Evolutionary conservation across 1,140 invertebrate species (phyloP), one percentile per base, ranked within the genome.

Genomic region (Coboldia fuscipes): DNA sequence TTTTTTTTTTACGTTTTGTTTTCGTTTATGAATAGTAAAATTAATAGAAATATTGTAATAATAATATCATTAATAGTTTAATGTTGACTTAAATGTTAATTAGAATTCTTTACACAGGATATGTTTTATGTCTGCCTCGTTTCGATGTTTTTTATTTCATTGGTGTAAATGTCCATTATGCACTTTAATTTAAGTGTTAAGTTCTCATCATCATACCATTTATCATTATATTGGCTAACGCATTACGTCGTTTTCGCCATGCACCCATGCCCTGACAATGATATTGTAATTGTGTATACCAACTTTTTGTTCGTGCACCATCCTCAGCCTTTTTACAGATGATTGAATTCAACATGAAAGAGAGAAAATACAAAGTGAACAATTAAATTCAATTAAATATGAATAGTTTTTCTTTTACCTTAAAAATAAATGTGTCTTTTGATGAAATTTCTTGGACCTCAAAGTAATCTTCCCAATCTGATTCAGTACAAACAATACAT

Each of bases 171-270:
- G n/a, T n/a, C n/a, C n/a, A n/a, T n/a, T n/a, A n/a, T n/a, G n/a
- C n/a, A n/a, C n/a, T n/a, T n/a, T n/a, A n/a, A n/a, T n/a, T n/a
- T n/a, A n/a, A n/a, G n/a, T n/a, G n/a, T 41, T 33, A 62, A 38
- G 59, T 59, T 35, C 60, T 56, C 13, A 63, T 57, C 33, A 66
- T 61, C 73, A 81, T 80, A 18, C 80, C 79, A 51, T 85, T 89
- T 45, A 89, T 88, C 85, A 93, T 92, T 39, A 94, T 93, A 55
- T 94, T 93, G 21, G 86, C 84, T 38, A 96, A 59, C 1, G 86
- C 89, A 45, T 88, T 88, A 14, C 89, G 65, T 45, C 89, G 61
- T 56, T 78, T 77, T 37, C 88, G 66, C 89, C 89, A 96, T 10
- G 76, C 69, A 23, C 88, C 88, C 30, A 92, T 72, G 27, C 83